These are phyloP conservation scores for Drosophila meridiana DNA, from an alignment of 2,888 invertebrate genomes.

Conservation along the genomic window DNA sequence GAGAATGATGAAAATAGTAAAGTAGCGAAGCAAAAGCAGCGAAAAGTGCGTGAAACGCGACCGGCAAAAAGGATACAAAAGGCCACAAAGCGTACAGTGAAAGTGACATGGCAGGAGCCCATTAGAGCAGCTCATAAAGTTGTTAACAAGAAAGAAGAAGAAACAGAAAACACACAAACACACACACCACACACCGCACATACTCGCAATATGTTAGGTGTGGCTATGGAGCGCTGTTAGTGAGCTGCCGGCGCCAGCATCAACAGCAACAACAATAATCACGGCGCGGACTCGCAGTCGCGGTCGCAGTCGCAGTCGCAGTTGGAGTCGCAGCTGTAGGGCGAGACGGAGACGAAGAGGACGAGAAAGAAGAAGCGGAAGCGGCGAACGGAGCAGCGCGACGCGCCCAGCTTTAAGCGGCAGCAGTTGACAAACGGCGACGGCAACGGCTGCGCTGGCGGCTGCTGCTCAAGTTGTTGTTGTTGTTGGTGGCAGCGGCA, in stretches of 20 bases:
- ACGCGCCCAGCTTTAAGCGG: conserved; percentile 15
- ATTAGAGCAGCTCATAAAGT: conserved; percentile 10
- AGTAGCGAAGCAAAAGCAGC: conserved; percentile 10
- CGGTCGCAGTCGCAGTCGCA: neutral
- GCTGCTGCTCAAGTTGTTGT: conserved; percentile 50
- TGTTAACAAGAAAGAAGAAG: neutral
- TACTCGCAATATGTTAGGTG: conserved; percentile 68
- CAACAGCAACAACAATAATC: conserved; percentile 35
- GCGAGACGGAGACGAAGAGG: conserved; percentile 13
- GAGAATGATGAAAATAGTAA: conserved; percentile 8
- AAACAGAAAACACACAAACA: neutral
- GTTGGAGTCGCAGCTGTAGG: conserved; percentile 7
- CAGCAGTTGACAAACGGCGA: conserved; percentile 49
- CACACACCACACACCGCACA: neutral
- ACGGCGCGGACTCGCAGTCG: conserved; percentile 23
- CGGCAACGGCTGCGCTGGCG: conserved; percentile 40
- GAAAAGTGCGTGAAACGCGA: conserved; percentile 52
- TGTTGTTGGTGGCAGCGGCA: conserved; percentile 38
- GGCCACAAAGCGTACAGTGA: conserved; percentile 28
- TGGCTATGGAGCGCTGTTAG: conserved; percentile 44
- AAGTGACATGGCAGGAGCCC: conserved; percentile 47
- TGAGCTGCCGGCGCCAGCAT: conserved; percentile 43
- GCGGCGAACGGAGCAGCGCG: conserved; percentile 12
- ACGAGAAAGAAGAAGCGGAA: conserved; percentile 6
- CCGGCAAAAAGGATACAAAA: conserved; percentile 42